Evolutionary conservation across 2,113 vertebrate genomes (phyloP), one percentile per base, ranked within the genome.

Genomic region (Danionella cerebrum): DNA sequence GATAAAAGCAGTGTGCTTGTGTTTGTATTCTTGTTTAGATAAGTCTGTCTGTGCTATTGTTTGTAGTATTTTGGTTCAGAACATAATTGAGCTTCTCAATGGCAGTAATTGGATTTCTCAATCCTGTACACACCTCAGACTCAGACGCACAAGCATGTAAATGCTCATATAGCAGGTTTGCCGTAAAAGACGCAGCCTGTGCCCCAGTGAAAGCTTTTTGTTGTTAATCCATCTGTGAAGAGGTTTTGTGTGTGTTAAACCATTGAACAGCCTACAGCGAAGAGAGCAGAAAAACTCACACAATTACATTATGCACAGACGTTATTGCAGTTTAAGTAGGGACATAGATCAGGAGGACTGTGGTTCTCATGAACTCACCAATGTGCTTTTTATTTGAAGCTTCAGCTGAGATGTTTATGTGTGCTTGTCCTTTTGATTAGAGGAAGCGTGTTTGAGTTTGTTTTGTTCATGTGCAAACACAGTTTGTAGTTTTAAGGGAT

Each of bases 21-120:
- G 44, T 60, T 19, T 53, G 14, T 62, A 48, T 68, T 50, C 27
- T 50, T 73, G 55, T 54, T 55, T 35, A 66, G 36, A 39, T n/a
- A n/a, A 44, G 65, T 73, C 24, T 65, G 18, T 67, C 29, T 29
- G 1, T 48, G 29, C 8, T 44, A 48, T 60, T 60, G 54, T 41
- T 42, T 45, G 14, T 18, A 1, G 42, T 62, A 24, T 31, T 62
- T 25, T 47, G 5, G n/a, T 21, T 47, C 25, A 62, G 41, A 62
- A 48, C 42, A 47, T 48, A 35, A 63, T 24, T 48, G 27, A 47
- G 59, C 59, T 48, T 33, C 42, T 63, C 59, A 63, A 48, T 63
- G 29, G 13, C 29, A 2, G 7, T 63, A 63, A 63, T 63, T 47
- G 19, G 29, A 48, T 33, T 44, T 60, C 57, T 21, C 44, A 64